phyloP scores from a whole-genome alignment of 2,797 vertebrate genomes.

The Bovichtus variegatus region DNA sequence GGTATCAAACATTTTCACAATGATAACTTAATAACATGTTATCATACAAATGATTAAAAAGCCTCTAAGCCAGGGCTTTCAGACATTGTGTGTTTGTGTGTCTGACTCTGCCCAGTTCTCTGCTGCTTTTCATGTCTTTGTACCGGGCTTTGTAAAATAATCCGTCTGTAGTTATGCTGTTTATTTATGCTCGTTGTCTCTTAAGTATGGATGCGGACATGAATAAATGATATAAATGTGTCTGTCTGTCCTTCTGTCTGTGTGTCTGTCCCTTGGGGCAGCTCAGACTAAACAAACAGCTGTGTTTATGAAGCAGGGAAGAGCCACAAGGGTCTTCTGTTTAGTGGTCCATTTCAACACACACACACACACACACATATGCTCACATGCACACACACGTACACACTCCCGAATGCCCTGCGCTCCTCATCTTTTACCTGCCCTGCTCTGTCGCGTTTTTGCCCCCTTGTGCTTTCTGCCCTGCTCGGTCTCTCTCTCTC shows the following conservation, averaged over 20 bases:
- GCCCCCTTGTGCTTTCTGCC: constrained; percentile 65
- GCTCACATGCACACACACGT: neutral
- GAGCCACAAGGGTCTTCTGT: constrained; percentile 78
- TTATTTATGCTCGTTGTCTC: constrained; percentile 67
- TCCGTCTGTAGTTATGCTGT: constrained; percentile 58
- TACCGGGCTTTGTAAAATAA: constrained; percentile 59
- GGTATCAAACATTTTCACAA: neutral
- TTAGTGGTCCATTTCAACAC: constrained; percentile 76
- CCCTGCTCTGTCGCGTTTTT: constrained; percentile 63
- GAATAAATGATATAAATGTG: constrained; percentile 79
- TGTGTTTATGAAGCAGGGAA: constrained; percentile 78
- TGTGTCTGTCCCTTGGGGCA: constrained; percentile 70
- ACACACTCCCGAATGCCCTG: constrained; percentile 44
- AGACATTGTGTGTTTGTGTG: constrained; percentile 11
- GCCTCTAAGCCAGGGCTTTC: neutral
- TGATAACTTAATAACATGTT: neutral
- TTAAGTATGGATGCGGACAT: constrained; percentile 69
- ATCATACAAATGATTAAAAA: constrained; percentile 28
- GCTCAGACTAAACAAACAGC: constrained; percentile 83
- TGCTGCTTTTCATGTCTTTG: constrained; percentile 22
- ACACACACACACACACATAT: constrained; percentile 46
- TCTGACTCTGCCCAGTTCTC: constrained; percentile 7
- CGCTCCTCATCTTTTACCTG: constrained; percentile 73
- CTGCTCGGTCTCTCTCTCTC: constrained; percentile 23
- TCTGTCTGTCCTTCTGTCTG: constrained; percentile 77